Conservation (phyloP, 2,888 invertebrate species). For the Itoplectis maculator region DNA sequence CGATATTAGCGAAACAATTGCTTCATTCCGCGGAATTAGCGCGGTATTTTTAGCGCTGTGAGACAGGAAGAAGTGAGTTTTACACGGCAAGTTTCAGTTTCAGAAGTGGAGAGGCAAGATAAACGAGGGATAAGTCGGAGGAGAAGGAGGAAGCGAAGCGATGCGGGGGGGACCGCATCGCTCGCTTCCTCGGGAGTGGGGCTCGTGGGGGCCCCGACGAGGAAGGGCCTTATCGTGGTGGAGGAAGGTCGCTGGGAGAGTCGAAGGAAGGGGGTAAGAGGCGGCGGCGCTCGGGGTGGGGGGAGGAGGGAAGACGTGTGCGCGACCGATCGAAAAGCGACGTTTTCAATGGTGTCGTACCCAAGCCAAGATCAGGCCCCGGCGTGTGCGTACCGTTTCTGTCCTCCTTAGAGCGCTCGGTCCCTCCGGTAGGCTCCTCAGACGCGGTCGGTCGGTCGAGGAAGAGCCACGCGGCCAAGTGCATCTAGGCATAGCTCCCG, state of each 20-base stretch:
- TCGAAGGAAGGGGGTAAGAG: conserved; percentile 61
- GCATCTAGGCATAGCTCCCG: conserved; percentile 70
- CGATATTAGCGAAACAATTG: not conserved
- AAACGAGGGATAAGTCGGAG: conserved; percentile 60
- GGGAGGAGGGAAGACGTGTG: conserved; percentile 69
- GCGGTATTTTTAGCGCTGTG: conserved; percentile 11
- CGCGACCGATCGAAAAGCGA: conserved; percentile 78
- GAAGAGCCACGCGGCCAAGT: conserved; percentile 83
- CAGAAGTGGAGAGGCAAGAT: conserved; percentile 56
- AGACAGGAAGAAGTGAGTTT: conserved; percentile 20
- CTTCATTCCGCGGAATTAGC: not conserved
- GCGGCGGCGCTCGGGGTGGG: too few species aligned
- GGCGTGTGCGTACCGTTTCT: conserved; percentile 83
- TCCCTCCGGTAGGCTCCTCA: conserved; percentile 78
- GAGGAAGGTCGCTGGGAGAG: conserved; percentile 67
- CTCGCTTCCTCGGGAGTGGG: too few species aligned
- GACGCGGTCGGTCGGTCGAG: conserved; percentile 82
- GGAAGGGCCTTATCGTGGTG: conserved; percentile 49
- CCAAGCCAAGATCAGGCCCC: conserved; percentile 80
- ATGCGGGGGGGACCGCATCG: conserved; percentile 41
- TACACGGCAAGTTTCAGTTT: conserved; percentile 43
- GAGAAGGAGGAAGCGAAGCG: conserved; percentile 59
- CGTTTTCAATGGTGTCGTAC: conserved; percentile 83
- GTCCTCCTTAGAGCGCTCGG: conserved; percentile 82
- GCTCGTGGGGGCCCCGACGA: too few species aligned